Evolutionary conservation across 2,113 vertebrate species (phyloP), one percentile per base, ranked within the genome.

Genomic region (Podarcis muralis): DNA sequence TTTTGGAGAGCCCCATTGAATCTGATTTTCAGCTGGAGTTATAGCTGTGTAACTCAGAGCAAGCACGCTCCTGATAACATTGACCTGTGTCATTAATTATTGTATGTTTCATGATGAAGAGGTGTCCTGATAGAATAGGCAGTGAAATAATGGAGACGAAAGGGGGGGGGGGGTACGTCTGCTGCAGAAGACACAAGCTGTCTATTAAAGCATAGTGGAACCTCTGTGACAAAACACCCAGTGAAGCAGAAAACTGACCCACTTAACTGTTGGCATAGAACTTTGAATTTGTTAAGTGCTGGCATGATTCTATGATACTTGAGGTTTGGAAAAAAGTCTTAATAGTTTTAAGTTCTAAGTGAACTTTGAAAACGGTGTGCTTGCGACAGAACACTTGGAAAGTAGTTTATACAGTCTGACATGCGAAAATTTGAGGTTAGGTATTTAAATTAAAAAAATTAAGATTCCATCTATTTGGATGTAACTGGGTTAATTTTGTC

Each of bases 191-290:
- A 69, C 84, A 79, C 43, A 94, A 2, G 32, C 91, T 69, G 22
- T 94, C 6, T 95, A 69, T 93, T 94, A 37, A 84, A 88, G 59
- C 90, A 90, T 69, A 32, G 16, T 83, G 93, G 83, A 90, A n/a
- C 84, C 3, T 83, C 37, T 27, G 85, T 93, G 88, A 93, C 89
- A 89, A 93, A 92, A 92, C 40, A 35, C 18, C 37, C 89, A 87
- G 72, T 93, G 78, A 84, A 96, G 90, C 84, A 94, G 90, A 93
- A 95, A 94, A 93, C 91, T 94, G 92, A 92, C 90, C 83, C 18
- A 83, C 85, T 92, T 95, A 91, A 32, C 89, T 94, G 71, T 83
- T 93, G 65, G 91, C 92, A 86, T 4, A 89, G 90, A 87, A 25
- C 79, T 85, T 37, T 11, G 88, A 68, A 32, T 59, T 78, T 48